Conservation (phyloP, 2,113 vertebrate genomes). For the Bolborhynchus lineola region DNA sequence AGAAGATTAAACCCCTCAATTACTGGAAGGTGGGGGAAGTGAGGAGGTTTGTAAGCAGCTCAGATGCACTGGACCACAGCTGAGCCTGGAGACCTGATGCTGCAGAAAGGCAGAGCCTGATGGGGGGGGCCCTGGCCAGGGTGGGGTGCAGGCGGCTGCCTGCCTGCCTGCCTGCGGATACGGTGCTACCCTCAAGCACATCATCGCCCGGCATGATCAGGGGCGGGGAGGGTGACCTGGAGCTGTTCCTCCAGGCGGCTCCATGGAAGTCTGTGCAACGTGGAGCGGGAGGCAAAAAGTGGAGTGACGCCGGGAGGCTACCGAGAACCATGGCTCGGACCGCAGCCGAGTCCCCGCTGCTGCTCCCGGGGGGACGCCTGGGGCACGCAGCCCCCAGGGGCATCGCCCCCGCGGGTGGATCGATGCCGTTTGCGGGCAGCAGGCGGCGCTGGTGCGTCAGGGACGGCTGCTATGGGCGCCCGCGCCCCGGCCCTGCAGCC, state of each 20-base stretch:
- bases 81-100: background rate
- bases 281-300: accelerated
- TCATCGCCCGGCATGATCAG: accelerated
- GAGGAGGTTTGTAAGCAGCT: background rate
- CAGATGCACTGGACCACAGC: background rate
- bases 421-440: background rate
- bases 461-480: background rate
- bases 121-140: accelerated
- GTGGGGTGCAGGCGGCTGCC: background rate
- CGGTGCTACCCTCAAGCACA: accelerated
- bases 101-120: background rate
- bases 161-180: accelerated
- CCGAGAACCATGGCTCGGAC: accelerated
- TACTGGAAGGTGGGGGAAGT: background rate
- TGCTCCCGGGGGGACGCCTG: background rate
- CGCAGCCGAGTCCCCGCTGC: background rate
- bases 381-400: background rate
- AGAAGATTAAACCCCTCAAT: background rate
- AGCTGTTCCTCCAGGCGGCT: background rate
- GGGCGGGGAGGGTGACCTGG: background rate
- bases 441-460: conserved; percentile 16
- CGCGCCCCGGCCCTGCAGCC: background rate
- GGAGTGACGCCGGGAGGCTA: accelerated
- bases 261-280: too few relatives aligned
- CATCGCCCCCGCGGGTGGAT: too few relatives aligned